These are phyloP conservation scores for Myiozetetes cayanensis DNA, from an alignment of 2,113 vertebrate species.

Conservation along the genomic window DNA sequence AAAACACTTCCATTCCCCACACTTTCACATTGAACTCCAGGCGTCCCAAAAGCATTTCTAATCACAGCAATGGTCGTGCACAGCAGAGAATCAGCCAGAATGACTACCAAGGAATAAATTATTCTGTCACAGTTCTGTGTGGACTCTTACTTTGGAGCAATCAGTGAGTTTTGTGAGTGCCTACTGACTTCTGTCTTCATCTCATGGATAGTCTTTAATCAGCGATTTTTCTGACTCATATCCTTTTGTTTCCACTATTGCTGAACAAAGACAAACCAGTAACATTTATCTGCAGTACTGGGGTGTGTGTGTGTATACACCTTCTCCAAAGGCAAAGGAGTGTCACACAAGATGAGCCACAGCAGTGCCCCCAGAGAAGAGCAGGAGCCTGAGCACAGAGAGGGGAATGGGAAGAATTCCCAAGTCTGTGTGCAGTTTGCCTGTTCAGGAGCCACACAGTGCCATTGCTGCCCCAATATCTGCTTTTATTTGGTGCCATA, in stretches of 20 bases:
- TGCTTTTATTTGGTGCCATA: constrained; percentile 44
- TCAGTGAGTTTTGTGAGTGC: neutral
- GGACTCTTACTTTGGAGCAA: neutral
- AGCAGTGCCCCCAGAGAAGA: neutral
- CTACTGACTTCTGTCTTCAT: neutral
- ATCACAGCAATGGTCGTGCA: neutral
- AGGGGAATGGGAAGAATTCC: neutral
- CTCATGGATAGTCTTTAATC: neutral
- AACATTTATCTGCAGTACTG: neutral
- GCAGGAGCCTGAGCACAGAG: neutral
- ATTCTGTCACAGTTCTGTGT: neutral
- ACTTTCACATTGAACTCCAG: neutral
- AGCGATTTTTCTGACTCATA: neutral
- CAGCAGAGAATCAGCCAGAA: neutral
- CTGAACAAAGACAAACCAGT: neutral
- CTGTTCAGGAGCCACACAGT: neutral
- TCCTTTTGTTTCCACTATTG: neutral
- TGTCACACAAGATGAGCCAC: neutral
- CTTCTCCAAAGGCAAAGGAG: neutral
- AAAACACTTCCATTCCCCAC: neutral
- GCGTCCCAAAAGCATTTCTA: neutral
- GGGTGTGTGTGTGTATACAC: neutral
- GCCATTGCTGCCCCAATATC: neutral
- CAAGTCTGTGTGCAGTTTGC: neutral
- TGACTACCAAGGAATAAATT: neutral